phyloP scores from a whole-genome alignment of 2,113 vertebrate species.

The Nipponia nippon region DNA sequence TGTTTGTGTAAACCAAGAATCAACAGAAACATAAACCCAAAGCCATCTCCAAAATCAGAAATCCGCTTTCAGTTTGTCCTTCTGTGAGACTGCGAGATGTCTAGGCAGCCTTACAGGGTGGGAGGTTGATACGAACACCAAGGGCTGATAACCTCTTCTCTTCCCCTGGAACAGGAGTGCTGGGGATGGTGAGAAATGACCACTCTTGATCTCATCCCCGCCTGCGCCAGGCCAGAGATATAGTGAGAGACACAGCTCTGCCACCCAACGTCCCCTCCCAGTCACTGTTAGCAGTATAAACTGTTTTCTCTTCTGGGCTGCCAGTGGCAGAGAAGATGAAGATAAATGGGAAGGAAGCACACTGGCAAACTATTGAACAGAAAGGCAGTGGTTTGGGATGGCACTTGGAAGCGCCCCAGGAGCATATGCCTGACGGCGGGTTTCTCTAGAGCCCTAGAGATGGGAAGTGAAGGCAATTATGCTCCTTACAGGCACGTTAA shows the following conservation, averaged over 20 bases:
- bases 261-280: rapidly evolving
- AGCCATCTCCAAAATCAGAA: neutral
- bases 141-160: neutral
- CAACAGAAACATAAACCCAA: neutral
- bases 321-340: neutral
- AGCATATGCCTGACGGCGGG: neutral
- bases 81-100: rapidly evolving
- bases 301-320: neutral
- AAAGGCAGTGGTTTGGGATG: conserved; percentile 2
- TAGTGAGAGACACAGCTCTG: neutral
- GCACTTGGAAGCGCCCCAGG: neutral
- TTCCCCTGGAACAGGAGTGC: neutral
- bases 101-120: neutral
- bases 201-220: neutral
- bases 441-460: neutral
- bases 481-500: neutral
- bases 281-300: neutral
- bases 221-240: neutral
- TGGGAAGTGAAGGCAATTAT: neutral
- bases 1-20: neutral
- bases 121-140: neutral
- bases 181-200: neutral
- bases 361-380: neutral
- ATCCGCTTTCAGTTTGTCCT: neutral
- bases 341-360: neutral